These are phyloP conservation scores for Poliocrania exsul DNA, from an alignment of 2,797 vertebrate genomes.

Conservation along the genomic window DNA sequence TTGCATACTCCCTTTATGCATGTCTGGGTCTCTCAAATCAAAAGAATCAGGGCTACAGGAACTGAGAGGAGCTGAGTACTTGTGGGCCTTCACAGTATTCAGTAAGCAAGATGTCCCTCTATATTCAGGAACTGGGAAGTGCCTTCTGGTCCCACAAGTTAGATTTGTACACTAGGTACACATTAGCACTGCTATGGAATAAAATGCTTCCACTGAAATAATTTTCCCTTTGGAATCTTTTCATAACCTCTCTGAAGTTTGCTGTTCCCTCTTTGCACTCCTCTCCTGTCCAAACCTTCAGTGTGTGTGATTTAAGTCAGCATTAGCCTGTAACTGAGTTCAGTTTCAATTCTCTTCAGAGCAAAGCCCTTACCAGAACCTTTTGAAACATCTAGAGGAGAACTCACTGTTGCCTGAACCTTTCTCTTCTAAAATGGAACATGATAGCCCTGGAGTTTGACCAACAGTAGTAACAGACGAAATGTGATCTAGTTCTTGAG, in stretches of 20 bases:
- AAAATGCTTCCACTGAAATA: background rate
- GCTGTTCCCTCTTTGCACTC: rapidly evolving
- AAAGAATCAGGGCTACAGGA: background rate
- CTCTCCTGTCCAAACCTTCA: background rate
- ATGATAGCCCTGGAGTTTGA: conserved; percentile 85
- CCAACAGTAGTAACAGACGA: conserved; percentile 49
- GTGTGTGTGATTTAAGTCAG: background rate
- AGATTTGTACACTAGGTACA: background rate
- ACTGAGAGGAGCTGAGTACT: background rate
- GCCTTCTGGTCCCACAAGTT: background rate
- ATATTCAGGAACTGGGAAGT: background rate
- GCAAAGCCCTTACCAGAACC: conserved; percentile 73
- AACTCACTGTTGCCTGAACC: conserved; percentile 52
- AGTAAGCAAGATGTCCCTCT: background rate
- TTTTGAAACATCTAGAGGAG: conserved; percentile 75
- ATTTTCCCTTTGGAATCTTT: background rate
- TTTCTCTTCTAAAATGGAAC: conserved; percentile 77
- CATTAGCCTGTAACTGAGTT: conserved; percentile 17
- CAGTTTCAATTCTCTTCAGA: conserved; percentile 29
- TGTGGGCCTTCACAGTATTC: background rate
- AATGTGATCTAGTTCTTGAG: conserved; percentile 66
- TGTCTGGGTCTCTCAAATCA: background rate
- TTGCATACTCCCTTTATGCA: background rate
- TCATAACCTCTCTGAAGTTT: background rate
- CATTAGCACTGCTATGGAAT: background rate